Conservation (phyloP, 1,140 invertebrate species). For the Saccostrea echinata region DNA sequence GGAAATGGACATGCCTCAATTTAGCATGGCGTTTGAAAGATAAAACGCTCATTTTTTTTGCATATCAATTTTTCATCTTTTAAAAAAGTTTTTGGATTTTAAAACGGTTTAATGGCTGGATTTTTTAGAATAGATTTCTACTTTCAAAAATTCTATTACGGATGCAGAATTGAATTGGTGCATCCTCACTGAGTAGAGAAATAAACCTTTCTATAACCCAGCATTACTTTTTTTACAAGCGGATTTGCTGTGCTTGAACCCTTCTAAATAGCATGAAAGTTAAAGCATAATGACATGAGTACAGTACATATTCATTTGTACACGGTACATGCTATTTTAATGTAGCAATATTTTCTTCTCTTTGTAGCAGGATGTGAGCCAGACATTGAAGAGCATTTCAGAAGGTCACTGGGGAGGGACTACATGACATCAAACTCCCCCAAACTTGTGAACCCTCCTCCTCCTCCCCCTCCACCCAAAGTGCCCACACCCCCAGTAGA, state of each 20-base stretch:
- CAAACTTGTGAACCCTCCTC: constrained; percentile 49
- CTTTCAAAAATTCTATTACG: neutral
- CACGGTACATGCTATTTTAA: neutral
- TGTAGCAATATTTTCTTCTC: constrained; percentile 15
- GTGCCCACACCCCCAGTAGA: constrained; percentile 44
- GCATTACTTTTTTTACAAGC: neutral
- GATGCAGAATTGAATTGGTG: neutral
- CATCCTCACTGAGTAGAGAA: neutral
- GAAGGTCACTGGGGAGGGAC: constrained; percentile 91
- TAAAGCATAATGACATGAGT: neutral
- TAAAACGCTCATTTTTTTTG: neutral
- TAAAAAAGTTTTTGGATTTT: neutral
- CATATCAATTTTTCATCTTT: constrained; percentile 23
- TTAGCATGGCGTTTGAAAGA: constrained; percentile 11
- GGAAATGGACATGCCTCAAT: constrained; percentile 33
- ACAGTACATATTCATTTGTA: neutral
- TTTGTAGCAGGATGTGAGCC: constrained; percentile 84
- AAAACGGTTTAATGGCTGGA: constrained; percentile 1
- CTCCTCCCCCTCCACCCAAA: constrained; percentile 49
- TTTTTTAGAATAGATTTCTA: neutral
- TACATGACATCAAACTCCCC: constrained; percentile 80
- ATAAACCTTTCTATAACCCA: neutral
- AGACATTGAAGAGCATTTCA: constrained; percentile 97
- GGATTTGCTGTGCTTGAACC: neutral
- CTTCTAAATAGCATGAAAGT: too few species aligned